A percentile compares a stretch with the other conserved stretches of the same genome.
These are phyloP conservation scores for Galaxias olidus DNA, from an alignment of 2,797 vertebrate species.

Conservation along the genomic window DNA sequence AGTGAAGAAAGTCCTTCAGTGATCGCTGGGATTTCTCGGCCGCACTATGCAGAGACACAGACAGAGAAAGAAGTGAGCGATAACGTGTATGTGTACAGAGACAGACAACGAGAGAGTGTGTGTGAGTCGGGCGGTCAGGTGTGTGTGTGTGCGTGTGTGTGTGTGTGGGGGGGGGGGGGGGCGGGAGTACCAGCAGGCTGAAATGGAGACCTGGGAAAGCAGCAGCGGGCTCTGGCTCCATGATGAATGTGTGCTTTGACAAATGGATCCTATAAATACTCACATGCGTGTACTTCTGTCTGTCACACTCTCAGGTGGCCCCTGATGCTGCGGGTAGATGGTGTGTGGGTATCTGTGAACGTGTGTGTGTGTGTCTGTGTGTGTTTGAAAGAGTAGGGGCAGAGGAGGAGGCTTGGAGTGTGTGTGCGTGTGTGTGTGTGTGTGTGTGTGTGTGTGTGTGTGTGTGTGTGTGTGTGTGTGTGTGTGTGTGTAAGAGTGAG, in stretches of 20 bases:
- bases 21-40: no score
- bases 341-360: background rate
- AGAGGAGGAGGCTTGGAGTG: no score
- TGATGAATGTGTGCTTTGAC: conserved; percentile 71
- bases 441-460: background rate
- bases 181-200: conserved; percentile 20
- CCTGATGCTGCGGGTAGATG: background rate
- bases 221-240: conserved; percentile 6
- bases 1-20: no score
- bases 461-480: no score
- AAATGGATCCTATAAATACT: conserved; percentile 60
- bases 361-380: conserved; percentile 13
- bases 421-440: conserved; percentile 2
- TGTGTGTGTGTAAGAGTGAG: no score
- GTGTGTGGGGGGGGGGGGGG: background rate
- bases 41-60: no score
- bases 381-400: no score
- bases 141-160: background rate
- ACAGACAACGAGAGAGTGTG: background rate
- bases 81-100: background rate
- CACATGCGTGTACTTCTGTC: conserved; percentile 41
- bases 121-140: background rate
- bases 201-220: background rate
- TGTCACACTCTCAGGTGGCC: conserved; percentile 17
- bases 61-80: no score